phyloP scores from a whole-genome alignment of 2,797 vertebrate species.

The Poeciliopsis paucimaculata region DNA sequence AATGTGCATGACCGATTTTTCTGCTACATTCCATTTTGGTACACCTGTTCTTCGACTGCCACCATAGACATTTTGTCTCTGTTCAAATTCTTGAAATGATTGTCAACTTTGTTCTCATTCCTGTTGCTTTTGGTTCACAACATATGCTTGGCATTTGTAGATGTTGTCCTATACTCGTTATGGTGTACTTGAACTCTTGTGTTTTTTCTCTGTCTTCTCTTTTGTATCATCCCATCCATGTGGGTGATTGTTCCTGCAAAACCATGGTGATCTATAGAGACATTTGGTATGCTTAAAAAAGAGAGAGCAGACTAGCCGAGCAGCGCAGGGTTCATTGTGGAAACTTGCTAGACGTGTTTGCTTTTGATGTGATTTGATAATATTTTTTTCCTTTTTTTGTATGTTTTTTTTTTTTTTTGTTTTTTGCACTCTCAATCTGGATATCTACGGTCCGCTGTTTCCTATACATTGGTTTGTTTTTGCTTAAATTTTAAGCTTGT shows the following conservation, averaged over 20 bases:
- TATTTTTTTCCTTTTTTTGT: constrained; percentile 42
- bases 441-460: constrained; percentile 81
- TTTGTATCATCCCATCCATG: constrained; percentile 88
- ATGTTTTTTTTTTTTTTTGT: constrained; percentile 30
- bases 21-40: constrained; percentile 33
- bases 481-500: constrained; percentile 78
- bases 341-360: constrained; percentile 66
- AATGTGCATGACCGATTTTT: constrained; percentile 48
- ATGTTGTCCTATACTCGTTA: constrained; percentile 67
- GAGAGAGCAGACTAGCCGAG: constrained; percentile 75
- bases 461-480: constrained; percentile 81
- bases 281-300: constrained; percentile 87
- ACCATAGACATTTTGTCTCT: constrained; percentile 29
- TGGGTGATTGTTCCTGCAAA: constrained; percentile 92
- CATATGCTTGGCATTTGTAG: constrained; percentile 60
- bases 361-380: constrained; percentile 70
- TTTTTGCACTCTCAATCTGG: constrained; percentile 86
- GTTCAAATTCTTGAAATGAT: constrained; percentile 45
- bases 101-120: constrained; percentile 57
- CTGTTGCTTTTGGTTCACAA: constrained; percentile 49
- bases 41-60: constrained; percentile 42
- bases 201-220: constrained; percentile 78
- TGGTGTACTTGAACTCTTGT: constrained; percentile 75
- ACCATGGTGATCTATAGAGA: constrained; percentile 92
- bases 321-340: constrained; percentile 52